These are phyloP conservation scores for Chirona hameri DNA, from an alignment of 2,888 invertebrate species.

Conservation along the genomic window DNA sequence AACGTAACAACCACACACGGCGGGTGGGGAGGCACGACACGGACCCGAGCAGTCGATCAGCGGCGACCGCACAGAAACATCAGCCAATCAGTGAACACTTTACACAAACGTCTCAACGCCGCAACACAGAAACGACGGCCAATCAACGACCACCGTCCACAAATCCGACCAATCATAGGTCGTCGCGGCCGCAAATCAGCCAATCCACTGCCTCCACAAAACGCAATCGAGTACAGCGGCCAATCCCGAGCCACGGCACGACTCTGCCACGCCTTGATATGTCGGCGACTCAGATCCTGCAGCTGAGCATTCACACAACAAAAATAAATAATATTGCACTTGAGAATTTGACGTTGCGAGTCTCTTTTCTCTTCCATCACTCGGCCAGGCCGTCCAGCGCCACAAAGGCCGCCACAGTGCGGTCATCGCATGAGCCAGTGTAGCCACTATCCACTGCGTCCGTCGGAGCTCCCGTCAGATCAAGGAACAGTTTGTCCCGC, in stretches of 20 bases:
- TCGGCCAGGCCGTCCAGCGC: not conserved
- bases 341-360: not conserved
- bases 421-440: constrained; percentile 22
- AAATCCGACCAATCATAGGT: too few species aligned
- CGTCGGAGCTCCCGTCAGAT: not conserved
- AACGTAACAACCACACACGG: too few species aligned
- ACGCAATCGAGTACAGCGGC: too few species aligned
- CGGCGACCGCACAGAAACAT: too few species aligned
- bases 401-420: not conserved
- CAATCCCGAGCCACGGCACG: too few species aligned
- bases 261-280: not conserved
- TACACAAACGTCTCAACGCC: too few species aligned
- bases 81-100: too few species aligned
- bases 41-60: not conserved
- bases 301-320: not conserved
- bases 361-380: too few species aligned
- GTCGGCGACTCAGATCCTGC: not conserved
- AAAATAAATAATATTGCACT: constrained; percentile 9
- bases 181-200: not conserved
- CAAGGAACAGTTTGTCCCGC: not conserved
- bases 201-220: too few species aligned
- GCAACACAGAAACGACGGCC: too few species aligned
- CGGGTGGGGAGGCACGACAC: too few species aligned
- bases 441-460: not conserved
- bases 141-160: too few species aligned